phyloP scores from a whole-genome alignment of 64 coral and sea anemone species.

The Cladopsammia gracilis region DNA sequence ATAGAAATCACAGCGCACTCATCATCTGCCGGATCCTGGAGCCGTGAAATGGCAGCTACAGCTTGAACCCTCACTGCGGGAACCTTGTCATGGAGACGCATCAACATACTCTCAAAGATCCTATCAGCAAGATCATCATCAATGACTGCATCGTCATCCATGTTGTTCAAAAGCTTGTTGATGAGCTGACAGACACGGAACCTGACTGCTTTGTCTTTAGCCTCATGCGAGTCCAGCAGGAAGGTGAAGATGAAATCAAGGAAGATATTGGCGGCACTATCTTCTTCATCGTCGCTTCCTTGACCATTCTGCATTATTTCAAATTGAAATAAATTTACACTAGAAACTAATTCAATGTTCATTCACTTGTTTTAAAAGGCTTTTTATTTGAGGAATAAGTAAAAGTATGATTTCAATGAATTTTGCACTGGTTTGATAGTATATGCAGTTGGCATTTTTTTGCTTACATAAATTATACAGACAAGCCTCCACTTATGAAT shows the following conservation, averaged over 20 bases:
- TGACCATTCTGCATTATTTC: conserved; percentile 48
- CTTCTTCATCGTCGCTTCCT: conserved; percentile 74
- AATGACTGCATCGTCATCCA: conserved; percentile 90
- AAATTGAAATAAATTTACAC: not conserved
- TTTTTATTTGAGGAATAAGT: no score
- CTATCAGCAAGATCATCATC: conserved; percentile 89
- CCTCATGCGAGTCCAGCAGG: conserved; percentile 78
- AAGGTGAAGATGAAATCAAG: conserved; percentile 79
- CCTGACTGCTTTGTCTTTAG: conserved; percentile 87
- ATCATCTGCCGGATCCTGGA: conserved; percentile 90
- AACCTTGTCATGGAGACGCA: conserved; percentile 83
- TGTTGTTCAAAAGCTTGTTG: conserved; percentile 83
- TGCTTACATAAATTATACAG: no score
- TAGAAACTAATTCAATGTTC: no score
- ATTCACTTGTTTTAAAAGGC: no score
- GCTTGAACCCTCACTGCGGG: conserved; percentile 84
- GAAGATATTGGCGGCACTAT: conserved; percentile 62
- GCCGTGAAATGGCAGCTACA: conserved; percentile 81
- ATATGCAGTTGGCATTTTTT: no score
- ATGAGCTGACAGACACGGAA: conserved; percentile 94
- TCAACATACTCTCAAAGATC: conserved; percentile 89
- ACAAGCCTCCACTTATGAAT: no score
- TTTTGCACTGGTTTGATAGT: no score
- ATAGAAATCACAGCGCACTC: conserved; percentile 82
- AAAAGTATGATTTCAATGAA: no score